Evolutionary conservation across 1,140 invertebrate species (phyloP), one percentile per base, ranked within the genome.

Genomic region (Phocides pigmalion): DNA sequence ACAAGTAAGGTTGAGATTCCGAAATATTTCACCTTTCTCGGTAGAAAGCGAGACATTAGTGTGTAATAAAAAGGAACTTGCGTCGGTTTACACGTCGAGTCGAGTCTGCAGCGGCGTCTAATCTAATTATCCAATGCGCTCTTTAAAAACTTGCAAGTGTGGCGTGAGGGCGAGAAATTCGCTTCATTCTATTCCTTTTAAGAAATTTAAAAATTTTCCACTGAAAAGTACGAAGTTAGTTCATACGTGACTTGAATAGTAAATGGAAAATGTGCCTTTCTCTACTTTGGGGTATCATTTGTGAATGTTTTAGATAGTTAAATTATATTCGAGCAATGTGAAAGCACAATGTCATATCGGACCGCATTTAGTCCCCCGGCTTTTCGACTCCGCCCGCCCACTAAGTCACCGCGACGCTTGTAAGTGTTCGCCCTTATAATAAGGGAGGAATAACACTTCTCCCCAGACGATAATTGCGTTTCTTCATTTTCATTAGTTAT

Each of bases 101-200:
- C 62, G 64, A 49, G 64, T 72, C 76, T 75, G 67, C 68, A 67
- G 67, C 68, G 68, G 71, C 72, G 66, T 74, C 73, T 82, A 84
- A 87, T 87, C 79, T 81, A 87, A 87, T 87, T 87, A 86, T 79
- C 74, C 73, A 68, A 62, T 71, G 66, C 69, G 68, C 70, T 80
- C 74, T 77, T 80, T 67, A 76, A 79, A 84, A 81, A 82, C 73
- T 81, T 73, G 72, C 64, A 74, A 76, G 72, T 68, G 70, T 70
- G 49, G 41, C 76, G 72, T 69, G 51, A 80, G 66, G 74, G 76
- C 66, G 79, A 80, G 64, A 74, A 72, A 71, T 81, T 79, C 64
- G 49, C 73, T 77, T 65, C 62, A 75, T 78, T 76, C 69, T 72
- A 63, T 74, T 59, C 53, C 67, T 72, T 61, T 75, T 72, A 67